Evolutionary conservation across 2,113 vertebrate genomes (phyloP), one percentile per base, ranked within the genome.

Genomic region (Hemicordylus capensis): DNA sequence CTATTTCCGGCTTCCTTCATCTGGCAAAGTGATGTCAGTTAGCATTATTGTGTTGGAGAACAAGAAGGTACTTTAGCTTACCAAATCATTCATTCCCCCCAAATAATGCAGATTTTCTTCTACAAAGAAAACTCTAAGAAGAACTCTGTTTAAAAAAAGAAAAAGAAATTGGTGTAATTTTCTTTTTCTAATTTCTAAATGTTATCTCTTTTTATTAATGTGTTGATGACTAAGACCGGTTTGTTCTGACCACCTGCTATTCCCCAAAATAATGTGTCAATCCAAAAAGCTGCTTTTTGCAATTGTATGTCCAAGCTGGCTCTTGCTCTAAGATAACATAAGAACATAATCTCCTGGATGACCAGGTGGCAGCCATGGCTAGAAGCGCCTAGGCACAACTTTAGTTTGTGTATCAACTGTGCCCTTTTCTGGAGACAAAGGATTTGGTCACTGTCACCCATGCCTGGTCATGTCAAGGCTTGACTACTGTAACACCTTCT

Each of bases 1-100:
- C 67, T 81, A 72, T 69, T 72, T 26, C 34, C 28, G 80, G 3
- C 42, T 82, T 48, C 59, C 20, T 56, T 74, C 31, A 79, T 88
- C 3, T 72, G 20, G 3, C 34, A 81, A 61, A 59, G n/a, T 81
- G 72, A 89, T 51, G 31, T 1, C 37, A 20, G 31, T 17, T n/a
- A 78, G 66, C 80, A 72, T 85, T 83, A 8, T 4, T 83, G 34
- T 63, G 82, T 22, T 1, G 14, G 20, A 46, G 11, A 37, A 7
- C 56, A 31, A 78, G 88, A 92, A 44, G 3, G n/a, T 48, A 85
- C 81, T 19, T 6, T 74, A 84, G 11, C 15, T 51, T n/a, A 26
- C 22, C 4, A 6, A 88, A 44, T 34, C 34, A 87, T 42, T 66
- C 85, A 19, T 66, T 66, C n/a, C 6, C 63, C n/a, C 6, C 63